Conservation (phyloP, 2,113 vertebrate genomes). For the Stegastes partitus region DNA sequence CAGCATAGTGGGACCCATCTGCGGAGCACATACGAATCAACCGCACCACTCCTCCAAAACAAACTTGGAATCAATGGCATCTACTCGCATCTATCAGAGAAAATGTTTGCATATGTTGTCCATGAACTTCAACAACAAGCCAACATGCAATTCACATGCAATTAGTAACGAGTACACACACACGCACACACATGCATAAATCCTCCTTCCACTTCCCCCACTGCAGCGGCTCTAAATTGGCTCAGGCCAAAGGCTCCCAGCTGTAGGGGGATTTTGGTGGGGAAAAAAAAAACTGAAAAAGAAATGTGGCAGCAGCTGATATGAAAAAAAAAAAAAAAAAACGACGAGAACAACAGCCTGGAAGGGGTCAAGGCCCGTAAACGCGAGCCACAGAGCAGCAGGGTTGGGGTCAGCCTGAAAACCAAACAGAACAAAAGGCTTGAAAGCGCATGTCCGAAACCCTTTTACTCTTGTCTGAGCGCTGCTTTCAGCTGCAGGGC, state of each 20-base stretch:
- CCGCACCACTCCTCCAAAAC: too few species aligned
- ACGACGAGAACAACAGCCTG: conserved; percentile 26
- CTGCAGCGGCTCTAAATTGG: conserved; percentile 32
- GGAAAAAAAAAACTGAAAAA: neutral
- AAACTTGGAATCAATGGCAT: neutral
- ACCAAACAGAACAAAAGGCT: conserved; percentile 48
- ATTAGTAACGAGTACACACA: conserved; percentile 15
- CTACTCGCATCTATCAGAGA: neutral
- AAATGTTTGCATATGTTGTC: conserved; percentile 13
- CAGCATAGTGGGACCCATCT: neutral
- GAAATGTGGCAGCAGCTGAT: conserved; percentile 45
- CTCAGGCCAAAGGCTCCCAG: conserved; percentile 32
- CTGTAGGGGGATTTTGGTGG: conserved; percentile 39
- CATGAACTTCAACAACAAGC: neutral
- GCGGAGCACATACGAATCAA: neutral
- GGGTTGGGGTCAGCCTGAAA: conserved; percentile 40
- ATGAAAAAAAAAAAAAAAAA: conserved; percentile 38
- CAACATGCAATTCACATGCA: neutral
- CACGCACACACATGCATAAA: conserved; percentile 20
- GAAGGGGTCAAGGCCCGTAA: conserved; percentile 22
- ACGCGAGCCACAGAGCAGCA: conserved; percentile 22
- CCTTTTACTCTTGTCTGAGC: conserved; percentile 26
- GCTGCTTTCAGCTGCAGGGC: conserved; percentile 26
- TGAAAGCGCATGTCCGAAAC: conserved; percentile 8
- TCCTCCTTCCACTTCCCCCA: neutral